Percentiles rank a stretch among this genome's conserved stretches.
These are phyloP conservation scores for Picus viridis DNA, from an alignment of 2,797 vertebrate species.

Conservation along the genomic window DNA sequence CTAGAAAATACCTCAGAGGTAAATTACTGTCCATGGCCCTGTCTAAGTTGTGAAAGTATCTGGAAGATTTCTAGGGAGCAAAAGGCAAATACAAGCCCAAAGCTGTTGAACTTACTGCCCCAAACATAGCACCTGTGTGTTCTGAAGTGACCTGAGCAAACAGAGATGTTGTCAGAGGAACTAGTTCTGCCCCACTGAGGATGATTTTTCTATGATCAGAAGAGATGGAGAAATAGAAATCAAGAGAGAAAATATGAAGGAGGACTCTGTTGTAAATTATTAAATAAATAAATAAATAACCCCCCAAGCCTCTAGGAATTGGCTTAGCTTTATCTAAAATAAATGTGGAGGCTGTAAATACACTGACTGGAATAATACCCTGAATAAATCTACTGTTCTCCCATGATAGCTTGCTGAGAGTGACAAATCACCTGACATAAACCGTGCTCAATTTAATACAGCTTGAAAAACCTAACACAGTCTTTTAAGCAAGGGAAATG, in stretches of 20 bases:
- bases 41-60: neutral
- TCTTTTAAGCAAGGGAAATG: neutral
- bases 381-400: slow-evolving; percentile 1
- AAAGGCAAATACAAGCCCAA: neutral
- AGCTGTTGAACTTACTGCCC: neutral
- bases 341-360: slow-evolving; percentile 17
- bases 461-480: slow-evolving; percentile 2
- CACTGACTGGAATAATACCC: neutral
- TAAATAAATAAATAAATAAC: neutral
- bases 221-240: neutral
- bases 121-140: neutral
- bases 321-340: neutral
- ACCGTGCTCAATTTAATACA: neutral
- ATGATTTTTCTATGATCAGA: neutral
- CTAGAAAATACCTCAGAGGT: neutral
- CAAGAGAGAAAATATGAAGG: neutral
- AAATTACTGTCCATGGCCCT: neutral
- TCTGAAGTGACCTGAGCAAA: neutral
- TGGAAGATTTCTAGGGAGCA: neutral
- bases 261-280: neutral
- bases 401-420: neutral
- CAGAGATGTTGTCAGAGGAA: neutral
- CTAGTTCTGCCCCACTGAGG: neutral
- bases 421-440: slow-evolving; percentile 17
- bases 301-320: neutral